Evolutionary conservation across 2,113 vertebrate genomes (phyloP), one percentile per base, ranked within the genome.

Genomic region (Etheostoma spectabile): DNA sequence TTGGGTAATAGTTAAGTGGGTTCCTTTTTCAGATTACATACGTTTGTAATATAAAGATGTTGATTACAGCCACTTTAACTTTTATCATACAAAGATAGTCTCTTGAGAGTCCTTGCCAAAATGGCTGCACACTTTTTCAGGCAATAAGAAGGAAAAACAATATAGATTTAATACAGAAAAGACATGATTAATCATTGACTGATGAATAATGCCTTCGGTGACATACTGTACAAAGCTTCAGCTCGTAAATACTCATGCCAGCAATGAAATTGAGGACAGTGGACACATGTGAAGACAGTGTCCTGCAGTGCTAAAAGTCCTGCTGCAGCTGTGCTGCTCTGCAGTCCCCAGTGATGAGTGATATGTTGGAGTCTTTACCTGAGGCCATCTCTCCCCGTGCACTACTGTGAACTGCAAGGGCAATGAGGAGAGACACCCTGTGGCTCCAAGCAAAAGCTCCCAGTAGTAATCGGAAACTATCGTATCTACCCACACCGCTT

Each of bases 381-480:
- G 80, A 78, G 88, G 90, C 86, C 88, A 85, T 87, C 74, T 86
- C 80, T 86, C 74, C 81, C 69, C 30, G 68, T 72, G 82, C 73
- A 79, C 70, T 64, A 77, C 69, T 83, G 80, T 84, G 80, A 91
- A 90, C 85, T 82, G 79, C 90, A 89, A 93, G 90, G 93, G 89
- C 91, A 91, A 84, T 38, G 75, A 91, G 89, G 84, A 90, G 83
- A 91, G 90, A 90, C 89, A 61, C 80, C 92, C 91, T 2, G 65
- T 73, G 82, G 85, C 80, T 84, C 74, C 64, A 63, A 85, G 80
- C 83, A 68, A 78, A 77, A 57, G 70, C 88, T 86, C 59, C 61
- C 79, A 77, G 81, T 86, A 63, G 91, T 91, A 92, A 93, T 87
- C 79, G 56, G 90, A 93, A 84, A 89, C 89, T 81, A 88, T 80